These are phyloP conservation scores for Clusia tigrina DNA, from an alignment of 2,888 invertebrate species.

Conservation along the genomic window DNA sequence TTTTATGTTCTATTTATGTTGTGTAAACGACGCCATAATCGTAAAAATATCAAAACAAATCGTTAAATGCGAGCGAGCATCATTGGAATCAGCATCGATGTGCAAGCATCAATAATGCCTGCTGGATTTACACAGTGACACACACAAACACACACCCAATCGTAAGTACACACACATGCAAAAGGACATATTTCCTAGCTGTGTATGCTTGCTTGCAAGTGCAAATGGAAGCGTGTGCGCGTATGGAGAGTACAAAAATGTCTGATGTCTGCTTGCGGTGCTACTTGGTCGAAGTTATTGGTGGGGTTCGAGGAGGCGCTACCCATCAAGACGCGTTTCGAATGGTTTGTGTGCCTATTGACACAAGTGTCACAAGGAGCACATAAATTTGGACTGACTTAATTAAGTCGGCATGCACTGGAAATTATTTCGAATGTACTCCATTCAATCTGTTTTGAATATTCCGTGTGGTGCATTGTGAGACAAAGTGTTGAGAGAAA, in stretches of 20 bases:
- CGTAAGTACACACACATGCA: neutral
- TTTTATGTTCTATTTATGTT: conserved; percentile 65
- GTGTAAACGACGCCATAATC: conserved; percentile 65
- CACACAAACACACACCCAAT: conserved; percentile 25
- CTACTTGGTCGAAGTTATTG: neutral
- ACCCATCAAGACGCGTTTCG: neutral
- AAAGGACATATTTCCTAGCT: conserved; percentile 24
- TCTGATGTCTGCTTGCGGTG: neutral
- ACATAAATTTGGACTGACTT: conserved; percentile 60
- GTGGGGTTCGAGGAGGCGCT: neutral
- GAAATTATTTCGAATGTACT: conserved; percentile 49
- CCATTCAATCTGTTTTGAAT: too few species aligned
- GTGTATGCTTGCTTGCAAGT: conserved; percentile 22
- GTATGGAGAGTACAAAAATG: too few species aligned
- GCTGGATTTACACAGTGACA: conserved; percentile 25
- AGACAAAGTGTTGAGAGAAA: too few species aligned
- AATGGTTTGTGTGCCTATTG: conserved; percentile 24
- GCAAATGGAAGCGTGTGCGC: too few species aligned
- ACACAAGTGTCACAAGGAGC: conserved; percentile 37
- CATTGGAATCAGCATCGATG: conserved; percentile 31
- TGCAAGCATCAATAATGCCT: conserved; percentile 17
- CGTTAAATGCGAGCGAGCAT: conserved; percentile 64
- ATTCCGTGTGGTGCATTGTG: too few species aligned
- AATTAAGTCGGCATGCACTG: conserved; percentile 58
- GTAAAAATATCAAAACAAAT: conserved; percentile 66